Base-by-base conservation (phyloP, 2,888 invertebrate species). In the Sarcophaga caerulescens region DNA sequence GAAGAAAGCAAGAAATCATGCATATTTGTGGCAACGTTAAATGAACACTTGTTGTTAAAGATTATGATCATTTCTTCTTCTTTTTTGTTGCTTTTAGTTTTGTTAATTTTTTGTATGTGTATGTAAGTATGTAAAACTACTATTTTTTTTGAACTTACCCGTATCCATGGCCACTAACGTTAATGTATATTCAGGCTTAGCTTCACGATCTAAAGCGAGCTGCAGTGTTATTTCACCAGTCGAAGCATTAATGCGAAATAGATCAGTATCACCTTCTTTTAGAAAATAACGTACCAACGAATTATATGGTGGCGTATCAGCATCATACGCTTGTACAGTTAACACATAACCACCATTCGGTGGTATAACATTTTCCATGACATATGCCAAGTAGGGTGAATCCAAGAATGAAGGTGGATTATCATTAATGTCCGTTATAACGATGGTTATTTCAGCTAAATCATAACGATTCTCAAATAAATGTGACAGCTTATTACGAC, bases 161-260 rank as follows among this genome's bases (percentile, higher is more conserved):
- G 98, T 97, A 94, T 98, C 98, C 97, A 98, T 98, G 84, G 98
- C 98, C 85, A 98, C 97, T 76, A 98, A 94, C 3, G 97, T 97
- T 88, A 98, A 94, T 75, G 96, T 95, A 92, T 98, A 98, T 93
- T 97, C 97, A 85, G 96, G 95, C 90, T 97, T 96, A 87, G 95
- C 93, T 94, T 98, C 98, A 76, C 98, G 95, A 93, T 98, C 98
- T 90, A 98, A 94, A 0, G 97, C 96, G 90, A 96, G 94, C 89
- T 97, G 94, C 88, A 98, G 94, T 81, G 96, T 96, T 91, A 99
- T 97, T 93, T 98, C 97, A 47, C 99, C 99, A 65, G 97, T 97
- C 78, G 97, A 96, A 6, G 98, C 97, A 93, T 98, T 97, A 90
- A 99, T 97, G 90, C 96, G 95, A 93, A 99, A 99, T 88, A 98